Base-by-base conservation (phyloP, 2,797 vertebrate species). In the Neomorphus geoffroyi region DNA sequence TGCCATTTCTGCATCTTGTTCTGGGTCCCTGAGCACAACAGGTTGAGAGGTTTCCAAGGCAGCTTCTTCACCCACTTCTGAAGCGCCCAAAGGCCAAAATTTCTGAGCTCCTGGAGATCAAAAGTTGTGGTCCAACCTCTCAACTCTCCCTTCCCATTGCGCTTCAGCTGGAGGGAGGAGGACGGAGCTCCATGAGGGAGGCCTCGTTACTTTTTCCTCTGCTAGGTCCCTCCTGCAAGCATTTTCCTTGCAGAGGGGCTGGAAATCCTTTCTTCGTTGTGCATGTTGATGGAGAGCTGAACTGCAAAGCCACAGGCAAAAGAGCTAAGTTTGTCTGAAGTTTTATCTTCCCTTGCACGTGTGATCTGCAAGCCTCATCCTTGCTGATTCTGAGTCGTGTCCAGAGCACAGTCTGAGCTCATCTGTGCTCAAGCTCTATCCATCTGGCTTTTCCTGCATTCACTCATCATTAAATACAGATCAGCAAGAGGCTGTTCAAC, bases 11-110 rank as follows among this genome's bases (percentile, higher is more conserved):
- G 22, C 1, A 0, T 13, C 9, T 16, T 18, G 18, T n/a, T 43
- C 1, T 0, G 14, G 11, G 48, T 22, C 37, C 56, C 22, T 4
- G 61, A 43, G 50, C 1, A 0, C 35, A 22, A 6, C 43, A 69
- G 23, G 17, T 22, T 18, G 73, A 60, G 45, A 11, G 2, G 0
- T 7, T 57, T 18, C 50, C 73, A 27, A n/a, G 19, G 60, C 43
- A 64, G 30, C 66, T 69, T 53, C 78, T 86, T 79, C 61, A 23
- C 30, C 27, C 3, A 1, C 54, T 62, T 19, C 61, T 30, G 26
- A 35, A 27, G 33, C 9, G 5, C 56, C 9, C 5, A 9, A 56
- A 41, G 57, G 18, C 27, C 45, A 24, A 39, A 11, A 37, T 13
- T 33, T 54, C 41, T 24, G 23, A 67, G 37, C 10, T 48, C 11